Evolutionary conservation across 2,113 vertebrate species (phyloP), one percentile per base, ranked within the genome.

Genomic region (Struthio camelus): DNA sequence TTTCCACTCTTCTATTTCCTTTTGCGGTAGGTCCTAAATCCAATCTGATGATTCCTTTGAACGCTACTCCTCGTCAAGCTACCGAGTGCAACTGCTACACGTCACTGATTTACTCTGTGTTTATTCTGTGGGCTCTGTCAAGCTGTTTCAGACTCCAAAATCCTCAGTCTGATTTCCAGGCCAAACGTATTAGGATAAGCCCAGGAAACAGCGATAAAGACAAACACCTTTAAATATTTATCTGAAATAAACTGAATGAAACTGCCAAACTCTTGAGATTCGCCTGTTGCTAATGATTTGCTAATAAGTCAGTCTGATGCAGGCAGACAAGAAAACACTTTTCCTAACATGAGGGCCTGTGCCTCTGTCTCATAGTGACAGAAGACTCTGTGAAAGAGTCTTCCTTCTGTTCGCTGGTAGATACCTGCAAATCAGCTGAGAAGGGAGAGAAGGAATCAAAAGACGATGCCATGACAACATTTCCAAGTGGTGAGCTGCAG

Each of bases 201-300:
- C 71, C 54, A 82, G 87, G 92, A 72, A 93, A 96, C 75, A 67
- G 36, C 80, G 86, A 85, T 78, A 65, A 71, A 84, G 80, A 86
- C n/a, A 85, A 94, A 86, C 77, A 82, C 65, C 90, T 85, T 95
- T 80, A 90, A 95, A 90, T 92, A 92, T 92, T 95, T 87, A 87
- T 93, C 62, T 65, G 56, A 65, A 92, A 85, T 70, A 70, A 91
- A 82, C 2, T 4, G 40, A 89, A 80, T 50, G 34, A 80, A 91
- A 94, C 93, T 94, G 19, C 92, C 2, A 0, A 53, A 87, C 86
- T 76, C 77, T 15, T 79, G 83, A 94, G 90, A 75, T 66, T 93
- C 92, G 40, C 73, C 61, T 82, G 30, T 77, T 94, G 61, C 32
- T 91, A 91, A 80, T 79, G 30, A 50, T 81, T 91, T 89, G 73